Conservation (phyloP, 2,888 invertebrate genomes). For the Penaeus monodon region DNA sequence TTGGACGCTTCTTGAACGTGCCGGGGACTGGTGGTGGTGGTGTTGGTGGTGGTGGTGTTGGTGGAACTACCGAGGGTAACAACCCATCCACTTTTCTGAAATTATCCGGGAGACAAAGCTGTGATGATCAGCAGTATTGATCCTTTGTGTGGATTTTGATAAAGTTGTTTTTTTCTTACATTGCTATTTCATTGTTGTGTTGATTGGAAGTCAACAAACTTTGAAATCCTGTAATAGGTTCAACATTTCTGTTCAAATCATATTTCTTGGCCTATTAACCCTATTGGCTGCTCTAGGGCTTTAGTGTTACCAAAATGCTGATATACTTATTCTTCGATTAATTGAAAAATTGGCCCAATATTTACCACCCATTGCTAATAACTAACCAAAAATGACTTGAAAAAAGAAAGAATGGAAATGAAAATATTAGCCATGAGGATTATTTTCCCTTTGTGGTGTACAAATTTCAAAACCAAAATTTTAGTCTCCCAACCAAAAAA, state of each 20-base stretch:
- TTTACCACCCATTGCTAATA: neutral
- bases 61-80: conserved; percentile 57
- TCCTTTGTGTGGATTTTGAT: conserved; percentile 9
- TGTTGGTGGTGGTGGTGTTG: conserved; percentile 55
- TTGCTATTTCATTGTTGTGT: too few species aligned
- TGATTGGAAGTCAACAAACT: neutral
- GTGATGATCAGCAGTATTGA: conserved; percentile 32
- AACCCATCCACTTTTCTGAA: conserved; percentile 58
- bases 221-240: conserved; percentile 21
- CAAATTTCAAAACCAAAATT: too few species aligned
- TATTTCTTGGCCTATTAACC: conserved; percentile 54
- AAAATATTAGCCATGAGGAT: too few species aligned
- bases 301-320: conserved; percentile 27
- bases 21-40: conserved; percentile 69
- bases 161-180: neutral
- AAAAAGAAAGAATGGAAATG: too few species aligned
- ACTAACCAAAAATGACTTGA: too few species aligned
- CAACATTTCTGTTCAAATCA: conserved; percentile 36
- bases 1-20: conserved; percentile 79
- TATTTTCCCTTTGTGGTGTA: too few species aligned
- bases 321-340: neutral
- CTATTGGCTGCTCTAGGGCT: conserved; percentile 23
- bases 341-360: conserved; percentile 23
- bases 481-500: too few species aligned
- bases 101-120: conserved; percentile 59